Base-by-base conservation (phyloP, 2,888 invertebrate genomes). In the Rhorus exstirpatorius region DNA sequence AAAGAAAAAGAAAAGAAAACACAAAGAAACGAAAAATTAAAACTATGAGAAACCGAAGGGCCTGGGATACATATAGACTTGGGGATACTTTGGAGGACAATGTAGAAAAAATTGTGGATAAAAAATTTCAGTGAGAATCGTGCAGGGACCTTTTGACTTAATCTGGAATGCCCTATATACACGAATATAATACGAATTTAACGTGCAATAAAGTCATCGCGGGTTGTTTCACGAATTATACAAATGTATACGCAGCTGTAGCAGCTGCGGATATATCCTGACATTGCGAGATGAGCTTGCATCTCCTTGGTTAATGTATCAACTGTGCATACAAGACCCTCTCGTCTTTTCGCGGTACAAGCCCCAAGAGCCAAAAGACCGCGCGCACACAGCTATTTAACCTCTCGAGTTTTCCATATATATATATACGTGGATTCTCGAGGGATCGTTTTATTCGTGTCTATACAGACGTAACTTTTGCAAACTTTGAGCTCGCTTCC, bases 381-480 rank as follows among this genome's bases (percentile, higher is more conserved):
- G 19, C 17, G 38, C 49, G 26, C 60, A 72, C 65, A 60, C n/a
- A n/a, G n/a, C n/a, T n/a, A 78, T 74, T 78, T 68, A 58, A 49
- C 74, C 63, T 74, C 68, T 38, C 17, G 17, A 46, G 31, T 65
- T 72, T 49, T 49, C 35, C 1, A 21, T 21, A 21, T 19, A n/a
- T n/a, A n/a, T n/a, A n/a, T n/a, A 12, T 71, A 41, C 21, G 38
- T 51, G 68, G 44, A n/a, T n/a, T n/a, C 71, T 72, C 67, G 51
- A 74, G 26, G 49, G 67, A 68, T 72, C 77, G 68, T 81, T 81
- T 68, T n/a, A 77, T 81, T 74, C 72, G 72, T 7, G 74, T 14
- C 68, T 81, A 71, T 49, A 63, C 24, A 41, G 14, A 38, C 67
- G 26, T 67, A 55, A 81, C 61, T 61, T 68, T 70, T 14, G 61